Evolutionary conservation across 2,888 invertebrate genomes (phyloP).

Genomic region (Glaucopsyche alexis): DNA sequence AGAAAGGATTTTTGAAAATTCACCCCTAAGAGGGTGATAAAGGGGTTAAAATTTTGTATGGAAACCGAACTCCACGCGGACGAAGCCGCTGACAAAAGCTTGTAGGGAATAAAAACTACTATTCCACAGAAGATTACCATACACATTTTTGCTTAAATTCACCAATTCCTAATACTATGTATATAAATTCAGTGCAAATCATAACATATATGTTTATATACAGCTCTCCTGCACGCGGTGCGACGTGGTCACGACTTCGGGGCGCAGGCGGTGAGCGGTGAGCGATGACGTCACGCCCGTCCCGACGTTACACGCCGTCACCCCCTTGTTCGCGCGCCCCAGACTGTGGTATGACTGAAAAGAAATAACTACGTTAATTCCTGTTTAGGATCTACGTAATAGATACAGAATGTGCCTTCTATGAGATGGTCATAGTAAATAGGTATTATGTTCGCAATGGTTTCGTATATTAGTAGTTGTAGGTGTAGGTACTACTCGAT

Average conservation of each 20-base stretch:
- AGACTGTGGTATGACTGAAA: slow-evolving; percentile 90
- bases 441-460: too few relatives aligned
- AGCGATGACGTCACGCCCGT: slow-evolving; percentile 85
- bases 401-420: too few relatives aligned
- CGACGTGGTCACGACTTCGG: slow-evolving; percentile 92
- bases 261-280: slow-evolving; percentile 88
- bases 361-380: slow-evolving; percentile 39
- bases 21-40: too few relatives aligned
- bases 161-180: too few relatives aligned
- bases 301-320: slow-evolving; percentile 77
- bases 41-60: too few relatives aligned
- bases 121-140: neutral
- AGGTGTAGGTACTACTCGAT: too few relatives aligned
- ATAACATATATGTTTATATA: slow-evolving; percentile 81
- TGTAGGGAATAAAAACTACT: too few relatives aligned
- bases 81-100: too few relatives aligned
- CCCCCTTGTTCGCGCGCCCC: slow-evolving; percentile 84
- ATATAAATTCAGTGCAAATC: slow-evolving; percentile 33
- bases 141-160: neutral
- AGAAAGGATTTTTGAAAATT: too few relatives aligned
- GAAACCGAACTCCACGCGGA: too few relatives aligned
- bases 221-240: slow-evolving; percentile 94
- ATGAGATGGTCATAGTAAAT: neutral
- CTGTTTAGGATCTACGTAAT: neutral
- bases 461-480: too few relatives aligned